phyloP scores from a whole-genome alignment of 1,140 invertebrate genomes.

The Tyrophagus putrescentiae region DNA sequence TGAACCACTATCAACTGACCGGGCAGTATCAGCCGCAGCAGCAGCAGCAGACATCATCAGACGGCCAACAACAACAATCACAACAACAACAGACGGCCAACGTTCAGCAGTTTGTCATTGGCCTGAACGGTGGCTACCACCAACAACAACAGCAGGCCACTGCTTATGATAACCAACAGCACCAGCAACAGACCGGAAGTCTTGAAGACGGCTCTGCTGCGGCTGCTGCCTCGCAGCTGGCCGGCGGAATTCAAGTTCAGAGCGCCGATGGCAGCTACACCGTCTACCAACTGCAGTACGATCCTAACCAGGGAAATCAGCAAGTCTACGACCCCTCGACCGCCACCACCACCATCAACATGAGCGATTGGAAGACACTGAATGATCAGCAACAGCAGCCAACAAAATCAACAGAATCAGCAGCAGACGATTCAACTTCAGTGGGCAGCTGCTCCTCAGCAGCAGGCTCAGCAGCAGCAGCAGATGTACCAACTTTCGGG shows the following conservation, averaged over 20 bases:
- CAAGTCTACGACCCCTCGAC: neutral
- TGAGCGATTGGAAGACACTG: neutral
- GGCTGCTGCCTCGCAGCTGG: neutral
- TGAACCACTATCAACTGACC: no score
- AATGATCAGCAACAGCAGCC: neutral
- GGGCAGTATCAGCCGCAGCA: no score
- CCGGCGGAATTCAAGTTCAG: neutral
- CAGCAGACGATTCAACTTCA: neutral
- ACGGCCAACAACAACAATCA: no score
- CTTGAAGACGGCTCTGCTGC: no score
- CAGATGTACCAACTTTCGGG: no score
- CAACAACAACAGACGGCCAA: no score
- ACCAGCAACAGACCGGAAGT: no score
- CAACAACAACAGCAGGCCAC: no score
- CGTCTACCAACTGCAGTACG: neutral
- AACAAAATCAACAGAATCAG: neutral
- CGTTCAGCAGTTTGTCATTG: no score
- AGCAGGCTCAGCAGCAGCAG: conserved; percentile 3
- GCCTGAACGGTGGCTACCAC: no score
- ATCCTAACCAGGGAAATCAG: neutral
- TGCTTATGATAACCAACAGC: no score
- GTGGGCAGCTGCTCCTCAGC: neutral
- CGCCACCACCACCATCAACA: neutral
- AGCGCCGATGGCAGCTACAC: neutral
- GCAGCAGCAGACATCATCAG: no score